phyloP scores from a whole-genome alignment of 2,113 vertebrate genomes.

The Pedionomus torquatus region DNA sequence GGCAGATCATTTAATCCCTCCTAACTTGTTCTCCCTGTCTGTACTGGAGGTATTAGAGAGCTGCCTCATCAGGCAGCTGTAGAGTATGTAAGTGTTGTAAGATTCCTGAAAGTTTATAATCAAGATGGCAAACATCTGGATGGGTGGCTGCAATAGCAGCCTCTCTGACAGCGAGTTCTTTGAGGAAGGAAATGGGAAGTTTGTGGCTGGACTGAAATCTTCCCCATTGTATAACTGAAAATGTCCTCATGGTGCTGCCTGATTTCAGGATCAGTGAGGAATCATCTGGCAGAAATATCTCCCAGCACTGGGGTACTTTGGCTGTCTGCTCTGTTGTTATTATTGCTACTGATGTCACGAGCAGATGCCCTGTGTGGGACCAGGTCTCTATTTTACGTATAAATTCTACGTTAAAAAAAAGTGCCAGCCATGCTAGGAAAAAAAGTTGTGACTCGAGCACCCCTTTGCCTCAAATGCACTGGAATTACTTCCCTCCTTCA shows the following conservation, averaged over 20 bases:
- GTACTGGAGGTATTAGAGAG: neutral
- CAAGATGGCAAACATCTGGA: conserved; percentile 24
- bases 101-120: conserved; percentile 22
- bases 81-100: neutral
- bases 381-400: neutral
- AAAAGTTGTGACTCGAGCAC: neutral
- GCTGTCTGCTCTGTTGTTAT: neutral
- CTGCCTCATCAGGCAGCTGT: neutral
- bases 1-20: conserved; percentile 45
- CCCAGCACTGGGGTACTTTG: neutral
- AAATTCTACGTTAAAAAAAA: neutral
- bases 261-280: neutral
- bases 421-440: neutral
- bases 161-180: neutral
- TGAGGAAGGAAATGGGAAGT: neutral
- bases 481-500: neutral
- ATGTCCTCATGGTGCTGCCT: neutral
- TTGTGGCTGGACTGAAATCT: neutral
- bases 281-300: neutral
- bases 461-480: neutral
- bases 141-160: neutral
- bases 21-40: conserved; percentile 20
- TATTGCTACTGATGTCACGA: neutral
- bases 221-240: neutral
- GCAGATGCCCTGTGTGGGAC: neutral